Evolutionary conservation across 2,113 vertebrate species (phyloP), one percentile per base, ranked within the genome.

Genomic region (Urocolius indicus): DNA sequence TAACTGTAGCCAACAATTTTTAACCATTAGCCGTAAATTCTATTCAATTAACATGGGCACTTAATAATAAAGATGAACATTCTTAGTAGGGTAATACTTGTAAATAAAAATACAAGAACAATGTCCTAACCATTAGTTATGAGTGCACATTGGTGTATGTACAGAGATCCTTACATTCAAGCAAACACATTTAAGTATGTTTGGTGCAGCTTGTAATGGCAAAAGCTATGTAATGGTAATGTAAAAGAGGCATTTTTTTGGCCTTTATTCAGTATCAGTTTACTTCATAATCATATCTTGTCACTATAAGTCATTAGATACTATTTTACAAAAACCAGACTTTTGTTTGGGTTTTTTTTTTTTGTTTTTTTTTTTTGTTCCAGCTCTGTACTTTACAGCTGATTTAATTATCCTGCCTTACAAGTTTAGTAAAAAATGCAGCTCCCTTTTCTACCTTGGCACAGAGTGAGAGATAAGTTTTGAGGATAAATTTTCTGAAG

Each of bases 341-440:
- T 30, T 83, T 29, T 41, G 12, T 41, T 14, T 6, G 5, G 2
- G 16, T 71, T 63, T 84, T 74, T 63, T 84, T 74, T 36, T 72
- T 63, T 52, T 27, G 3, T 0, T 6, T 43, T 79, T 6, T 45
- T 30, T 30, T 57, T 30, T 45, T 29, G 5, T 61, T 45, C 21
- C 8, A 34, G 9, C 6, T 13, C 71, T 91, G 26, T 32, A 13
- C 2, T 75, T 87, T 87, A 57, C 30, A 82, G 17, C 3, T 82
- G 46, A 14, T 89, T 95, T 91, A 73, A 79, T 54, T 80, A 46
- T 19, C 10, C 12, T 79, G 24, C 59, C 4, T 66, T 57, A 57
- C 0, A 0, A 6, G 6, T 36, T 82, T 76, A n/a, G 6, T 13
- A 72, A 52, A 91, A 83, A 54, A 21, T 2, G 0, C 51, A 22